A percentile compares a stretch with the other conserved stretches of the same genome.
These are phyloP conservation scores for Drosophila varians DNA, from an alignment of 1,140 invertebrate genomes.

Conservation along the genomic window DNA sequence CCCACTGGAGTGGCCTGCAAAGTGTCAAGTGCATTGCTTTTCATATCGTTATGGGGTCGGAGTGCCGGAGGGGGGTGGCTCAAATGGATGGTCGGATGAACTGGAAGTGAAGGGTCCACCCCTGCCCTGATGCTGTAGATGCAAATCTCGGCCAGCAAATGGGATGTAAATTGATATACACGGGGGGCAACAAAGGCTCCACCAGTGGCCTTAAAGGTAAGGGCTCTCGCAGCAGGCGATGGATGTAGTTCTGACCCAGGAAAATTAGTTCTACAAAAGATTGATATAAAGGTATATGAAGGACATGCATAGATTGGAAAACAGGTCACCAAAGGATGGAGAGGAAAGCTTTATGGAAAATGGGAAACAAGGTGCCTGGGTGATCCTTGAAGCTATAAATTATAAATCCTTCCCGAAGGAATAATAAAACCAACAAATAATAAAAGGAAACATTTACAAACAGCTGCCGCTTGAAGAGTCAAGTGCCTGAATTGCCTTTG, in stretches of 20 bases:
- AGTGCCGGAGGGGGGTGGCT: background rate
- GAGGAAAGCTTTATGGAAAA: no score
- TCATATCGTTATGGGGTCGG: conserved; percentile 38
- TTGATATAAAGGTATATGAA: background rate
- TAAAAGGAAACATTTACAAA: conserved; percentile 3
- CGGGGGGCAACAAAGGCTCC: conserved; percentile 14
- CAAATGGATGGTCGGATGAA: conserved; percentile 17
- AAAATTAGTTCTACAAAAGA: conserved; percentile 11
- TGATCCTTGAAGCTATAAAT: no score
- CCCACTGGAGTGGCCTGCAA: conserved; percentile 50
- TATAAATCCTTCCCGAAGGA: background rate
- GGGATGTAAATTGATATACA: conserved; percentile 54
- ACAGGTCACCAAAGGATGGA: background rate
- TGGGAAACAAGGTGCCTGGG: no score
- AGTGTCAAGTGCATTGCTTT: conserved; percentile 77
- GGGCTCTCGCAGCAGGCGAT: conserved; percentile 6
- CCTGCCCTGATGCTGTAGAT: background rate
- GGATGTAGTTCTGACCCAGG: conserved; percentile 1
- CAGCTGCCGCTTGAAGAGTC: conserved; percentile 23
- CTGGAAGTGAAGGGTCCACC: conserved; percentile 22
- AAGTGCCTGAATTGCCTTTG: conserved; percentile 20
- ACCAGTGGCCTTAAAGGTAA: conserved; percentile 23
- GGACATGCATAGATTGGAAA: background rate
- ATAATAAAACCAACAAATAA: background rate
- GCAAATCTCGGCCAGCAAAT: conserved; percentile 33